Evolutionary conservation across 1,140 invertebrate genomes (phyloP).

Genomic region (Phthorimaea operculella): DNA sequence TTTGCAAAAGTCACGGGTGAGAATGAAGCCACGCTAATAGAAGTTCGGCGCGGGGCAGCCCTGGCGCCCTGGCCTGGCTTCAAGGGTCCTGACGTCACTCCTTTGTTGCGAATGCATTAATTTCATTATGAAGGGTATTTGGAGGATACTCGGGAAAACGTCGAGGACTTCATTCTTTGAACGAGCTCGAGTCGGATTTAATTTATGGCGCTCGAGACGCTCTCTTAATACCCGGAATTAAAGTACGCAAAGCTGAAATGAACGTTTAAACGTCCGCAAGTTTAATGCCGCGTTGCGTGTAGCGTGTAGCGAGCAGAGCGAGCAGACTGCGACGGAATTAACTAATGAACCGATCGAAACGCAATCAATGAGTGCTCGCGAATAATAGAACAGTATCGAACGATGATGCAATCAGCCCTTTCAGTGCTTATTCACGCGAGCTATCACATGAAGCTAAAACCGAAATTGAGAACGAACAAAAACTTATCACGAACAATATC

Average conservation of each 20-base stretch:
- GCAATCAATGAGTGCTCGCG: background rate
- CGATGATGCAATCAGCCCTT: no score
- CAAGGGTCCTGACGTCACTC: background rate
- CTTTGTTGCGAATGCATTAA: conserved; percentile 1
- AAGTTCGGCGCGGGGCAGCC: background rate
- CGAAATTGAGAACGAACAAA: no score
- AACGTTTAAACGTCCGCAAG: background rate
- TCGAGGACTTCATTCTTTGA: background rate
- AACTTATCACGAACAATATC: background rate
- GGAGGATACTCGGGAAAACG: background rate
- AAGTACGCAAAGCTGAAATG: background rate
- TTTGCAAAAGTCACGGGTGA: background rate
- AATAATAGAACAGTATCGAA: background rate
- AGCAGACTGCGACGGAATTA: background rate
- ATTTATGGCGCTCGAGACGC: background rate
- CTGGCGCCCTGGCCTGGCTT: background rate
- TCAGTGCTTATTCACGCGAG: no score
- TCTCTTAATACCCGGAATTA: no score
- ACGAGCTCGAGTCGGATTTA: background rate
- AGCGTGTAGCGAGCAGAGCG: background rate
- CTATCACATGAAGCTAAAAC: no score
- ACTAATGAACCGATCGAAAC: background rate
- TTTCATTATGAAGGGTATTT: background rate
- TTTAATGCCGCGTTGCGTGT: background rate
- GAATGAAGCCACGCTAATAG: background rate